Evolutionary conservation across 1,140 invertebrate species (phyloP), one percentile per base, ranked within the genome.

Genomic region (Riptortus pedestris): DNA sequence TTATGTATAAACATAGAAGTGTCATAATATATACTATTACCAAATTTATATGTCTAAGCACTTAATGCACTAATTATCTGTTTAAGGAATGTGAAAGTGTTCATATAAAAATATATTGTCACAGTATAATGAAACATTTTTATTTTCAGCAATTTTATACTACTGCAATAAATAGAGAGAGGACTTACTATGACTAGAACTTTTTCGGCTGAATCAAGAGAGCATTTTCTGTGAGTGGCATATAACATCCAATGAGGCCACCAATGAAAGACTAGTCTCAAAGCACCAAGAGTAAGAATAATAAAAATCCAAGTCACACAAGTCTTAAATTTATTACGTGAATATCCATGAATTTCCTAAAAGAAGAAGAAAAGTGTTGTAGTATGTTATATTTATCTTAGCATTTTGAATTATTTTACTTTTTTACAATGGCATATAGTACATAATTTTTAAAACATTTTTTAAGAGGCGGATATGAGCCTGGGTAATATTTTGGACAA

Each of bases 191-290:
- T 73, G 22, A 87, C 70, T 5, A 87, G 72, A 60, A 86, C 78
- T 62, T 77, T 80, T 5, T 81, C 75, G 4, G 85, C 85, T 24
- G 77, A 72, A 38, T 77, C 72, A 9, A 86, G 72, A 7, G 77
- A 69, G 70, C 82, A 85, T 57, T 71, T 74, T 4, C 71, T 73
- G 70, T 84, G 81, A 31, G 81, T 84, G 9, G 78, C 74, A n/a
- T 77, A 73, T 24, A 87, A 73, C 77, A 81, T 81, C 70, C 80
- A 76, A 65, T 79, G 79, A 9, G 84, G 84, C 64, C 80, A 79
- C 84, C 85, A 87, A 70, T 85, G 81, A 70, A 86, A 83, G 59
- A 86, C 69, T 57, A 87, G 74, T 60, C 84, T 77, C 18, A 86
- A 70, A 12, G 83, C 68, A 18, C 85, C 85, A 43, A 75, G 73